A percentile compares a stretch with the other conserved stretches of the same genome.
These are phyloP conservation scores for Pegoplata infirma DNA, from an alignment of 2,888 invertebrate genomes.

Conservation along the genomic window DNA sequence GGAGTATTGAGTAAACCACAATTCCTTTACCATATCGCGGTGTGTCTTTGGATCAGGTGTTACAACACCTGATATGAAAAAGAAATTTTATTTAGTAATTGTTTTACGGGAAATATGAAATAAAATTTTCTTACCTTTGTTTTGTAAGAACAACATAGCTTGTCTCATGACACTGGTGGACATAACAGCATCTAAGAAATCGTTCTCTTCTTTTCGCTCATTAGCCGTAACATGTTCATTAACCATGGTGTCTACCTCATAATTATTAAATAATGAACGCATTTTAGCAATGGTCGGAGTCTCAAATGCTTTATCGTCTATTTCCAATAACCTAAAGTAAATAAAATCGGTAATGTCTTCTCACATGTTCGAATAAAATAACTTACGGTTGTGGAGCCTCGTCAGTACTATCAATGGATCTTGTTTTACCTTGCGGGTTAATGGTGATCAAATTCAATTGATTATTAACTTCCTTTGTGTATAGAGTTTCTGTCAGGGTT, in stretches of 20 bases:
- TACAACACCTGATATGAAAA: slow-evolving; percentile 80
- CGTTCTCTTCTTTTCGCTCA: slow-evolving; percentile 88
- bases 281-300: slow-evolving; percentile 86
- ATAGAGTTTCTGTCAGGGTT: slow-evolving; percentile 84
- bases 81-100: neutral
- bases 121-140: slow-evolving; percentile 78
- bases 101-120: neutral
- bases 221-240: slow-evolving; percentile 87
- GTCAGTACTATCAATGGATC: slow-evolving; percentile 83
- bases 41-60: slow-evolving; percentile 84
- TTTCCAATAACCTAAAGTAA: slow-evolving; percentile 82
- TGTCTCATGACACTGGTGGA: slow-evolving; percentile 86
- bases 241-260: slow-evolving; percentile 85
- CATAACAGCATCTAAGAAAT: slow-evolving; percentile 88
- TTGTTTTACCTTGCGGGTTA: slow-evolving; percentile 87
- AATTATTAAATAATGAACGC: slow-evolving; percentile 89
- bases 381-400: slow-evolving; percentile 88
- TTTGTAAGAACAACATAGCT: slow-evolving; percentile 80
- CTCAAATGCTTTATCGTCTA: slow-evolving; percentile 81
- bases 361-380: too few relatives aligned
- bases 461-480: slow-evolving; percentile 86
- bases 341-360: neutral
- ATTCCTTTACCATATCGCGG: slow-evolving; percentile 84
- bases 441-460: slow-evolving; percentile 84
- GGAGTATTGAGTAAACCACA: slow-evolving; percentile 91